Base-by-base conservation (phyloP, 2,888 invertebrate species). In the Amorpha juglandis region DNA sequence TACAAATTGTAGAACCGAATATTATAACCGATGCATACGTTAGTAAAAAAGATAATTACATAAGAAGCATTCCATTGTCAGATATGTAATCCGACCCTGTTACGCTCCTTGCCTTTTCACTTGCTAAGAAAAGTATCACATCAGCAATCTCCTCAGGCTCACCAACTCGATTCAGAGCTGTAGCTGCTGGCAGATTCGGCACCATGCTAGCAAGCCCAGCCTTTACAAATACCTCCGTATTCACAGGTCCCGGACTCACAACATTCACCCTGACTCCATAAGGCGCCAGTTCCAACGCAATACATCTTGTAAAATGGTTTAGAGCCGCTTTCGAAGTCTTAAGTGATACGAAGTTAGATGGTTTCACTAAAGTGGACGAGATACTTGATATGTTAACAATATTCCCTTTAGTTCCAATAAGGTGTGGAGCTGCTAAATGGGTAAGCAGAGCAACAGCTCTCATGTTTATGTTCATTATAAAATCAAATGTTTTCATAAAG, bases 241-340 rank as follows among this genome's bases (percentile, higher is more conserved):
- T 96, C 0, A 95, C 94, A 0, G 96, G 96, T 8, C 97, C 97
- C n/a, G 97, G 97, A 78, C 95, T 96, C 0, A 97, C 95, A 62
- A 94, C 88, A 81, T 97, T 97, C 0, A 96, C 96, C 66, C 96
- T 88, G 0, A 96, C 95, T 7, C 82, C 90, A 72, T 92, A 88
- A 0, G 81, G 69, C 67, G 94, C 95, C 16, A 95, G 82, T 75
- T 95, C 97, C 58, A 96, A 80, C 9, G 97, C 97, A 9, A 94
- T 86, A 77, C 96, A 95, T 71, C 94, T 87, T 0, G 97, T 96
- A 70, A 97, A 94, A 76, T 96, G 96, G 82, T 97, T 96, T 12
- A 97, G 75, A 6, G 96, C 96, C 21, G 96, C 92, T 87, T 97
- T 97, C 9, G 96, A 95, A 90, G 96, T 95, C 68, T 91, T 89